A percentile compares a stretch with the other conserved stretches of the same genome.
phyloP scores from a whole-genome alignment of 2,113 vertebrate genomes.

The Pelvicachromis taeniatus region DNA sequence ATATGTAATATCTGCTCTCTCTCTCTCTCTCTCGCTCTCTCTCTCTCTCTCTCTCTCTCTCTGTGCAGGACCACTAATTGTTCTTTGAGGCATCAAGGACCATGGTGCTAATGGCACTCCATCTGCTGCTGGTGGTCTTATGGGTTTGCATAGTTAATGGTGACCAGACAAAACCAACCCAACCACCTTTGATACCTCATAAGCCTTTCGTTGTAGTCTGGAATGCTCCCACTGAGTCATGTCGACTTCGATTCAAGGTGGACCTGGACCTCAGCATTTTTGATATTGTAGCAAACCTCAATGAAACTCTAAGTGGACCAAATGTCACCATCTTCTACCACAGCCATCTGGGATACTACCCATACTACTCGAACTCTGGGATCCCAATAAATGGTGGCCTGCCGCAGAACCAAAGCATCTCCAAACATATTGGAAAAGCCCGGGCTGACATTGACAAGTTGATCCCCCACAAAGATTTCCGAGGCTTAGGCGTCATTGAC shows the following conservation, averaged over 20 bases:
- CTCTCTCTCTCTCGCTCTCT: background rate
- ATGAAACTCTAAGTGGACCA: slow-evolving; percentile 84
- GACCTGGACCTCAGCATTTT: slow-evolving; percentile 84
- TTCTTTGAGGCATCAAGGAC: slow-evolving; percentile 27
- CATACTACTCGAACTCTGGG: slow-evolving; percentile 77
- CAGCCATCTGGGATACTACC: slow-evolving; percentile 84
- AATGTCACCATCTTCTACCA: slow-evolving; percentile 89
- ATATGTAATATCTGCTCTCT: background rate
- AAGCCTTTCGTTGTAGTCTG: slow-evolving; percentile 85
- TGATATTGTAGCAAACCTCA: slow-evolving; percentile 83
- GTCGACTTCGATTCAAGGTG: slow-evolving; percentile 81
- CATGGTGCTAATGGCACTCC: slow-evolving; percentile 59
- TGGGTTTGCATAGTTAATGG: slow-evolving; percentile 23
- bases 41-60: background rate
- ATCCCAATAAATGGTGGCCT: slow-evolving; percentile 81
- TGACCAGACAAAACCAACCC: slow-evolving; percentile 63
- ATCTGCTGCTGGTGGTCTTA: slow-evolving; percentile 32
- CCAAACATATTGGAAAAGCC: slow-evolving; percentile 82
- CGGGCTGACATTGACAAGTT: slow-evolving; percentile 77
- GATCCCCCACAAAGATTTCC: slow-evolving; percentile 81
- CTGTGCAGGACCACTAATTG: slow-evolving; percentile 38
- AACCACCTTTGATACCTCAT: slow-evolving; percentile 71
- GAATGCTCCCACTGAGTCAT: slow-evolving; percentile 86
- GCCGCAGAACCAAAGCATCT: slow-evolving; percentile 84
- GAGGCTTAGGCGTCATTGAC: slow-evolving; percentile 85